phyloP scores from a whole-genome alignment of 2,113 vertebrate genomes.

The Sebastes schlegelii region DNA sequence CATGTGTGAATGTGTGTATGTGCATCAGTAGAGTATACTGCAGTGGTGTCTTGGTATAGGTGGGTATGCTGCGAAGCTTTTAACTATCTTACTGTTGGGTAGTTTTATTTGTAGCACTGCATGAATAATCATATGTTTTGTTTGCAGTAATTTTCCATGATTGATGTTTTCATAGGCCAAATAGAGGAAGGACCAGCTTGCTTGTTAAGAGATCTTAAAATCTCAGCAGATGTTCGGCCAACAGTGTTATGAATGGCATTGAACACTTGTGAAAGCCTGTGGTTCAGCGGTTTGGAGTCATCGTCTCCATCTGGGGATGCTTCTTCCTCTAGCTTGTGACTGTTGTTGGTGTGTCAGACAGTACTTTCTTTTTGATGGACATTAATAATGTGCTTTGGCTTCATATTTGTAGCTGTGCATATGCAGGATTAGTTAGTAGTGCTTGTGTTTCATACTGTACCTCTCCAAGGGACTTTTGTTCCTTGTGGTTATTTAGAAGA shows the following conservation, averaged over 20 bases:
- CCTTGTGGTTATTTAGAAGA: neutral
- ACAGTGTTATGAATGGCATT: neutral
- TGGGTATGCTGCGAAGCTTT: neutral
- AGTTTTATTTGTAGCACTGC: neutral
- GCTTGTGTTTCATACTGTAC: neutral
- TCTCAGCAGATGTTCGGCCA: neutral
- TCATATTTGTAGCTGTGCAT: neutral
- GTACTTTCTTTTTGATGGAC: neutral
- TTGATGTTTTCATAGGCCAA: neutral
- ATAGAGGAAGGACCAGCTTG: neutral
- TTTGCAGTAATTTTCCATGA: neutral
- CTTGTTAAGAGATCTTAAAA: neutral
- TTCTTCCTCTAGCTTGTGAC: neutral
- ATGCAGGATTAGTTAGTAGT: neutral
- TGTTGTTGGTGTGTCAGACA: neutral
- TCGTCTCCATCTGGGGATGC: neutral
- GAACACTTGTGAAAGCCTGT: neutral
- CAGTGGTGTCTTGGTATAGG: neutral
- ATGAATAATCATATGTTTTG: neutral
- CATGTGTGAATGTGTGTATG: constrained; percentile 2
- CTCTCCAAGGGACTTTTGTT: neutral
- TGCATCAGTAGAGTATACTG: constrained; percentile 14
- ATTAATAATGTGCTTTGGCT: neutral
- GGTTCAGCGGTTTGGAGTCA: neutral
- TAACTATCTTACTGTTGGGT: neutral